A percentile compares a stretch with the other conserved stretches of the same genome.
Conservation (phyloP, 1,140 invertebrate genomes). For the Grapholita molesta region DNA sequence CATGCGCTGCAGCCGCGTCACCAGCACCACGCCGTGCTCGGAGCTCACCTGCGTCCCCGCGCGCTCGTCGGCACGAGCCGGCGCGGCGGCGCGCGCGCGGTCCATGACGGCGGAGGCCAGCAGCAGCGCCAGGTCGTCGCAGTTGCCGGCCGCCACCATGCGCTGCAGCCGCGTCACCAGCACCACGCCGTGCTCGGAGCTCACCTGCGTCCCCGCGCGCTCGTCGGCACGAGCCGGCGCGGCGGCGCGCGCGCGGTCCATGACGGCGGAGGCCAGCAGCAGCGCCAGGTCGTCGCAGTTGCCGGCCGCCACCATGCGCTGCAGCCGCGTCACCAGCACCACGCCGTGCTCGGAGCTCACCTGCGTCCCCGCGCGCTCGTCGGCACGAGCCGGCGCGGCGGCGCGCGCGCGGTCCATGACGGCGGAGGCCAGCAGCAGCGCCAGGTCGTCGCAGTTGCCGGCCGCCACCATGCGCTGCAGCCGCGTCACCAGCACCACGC, state of each 20-base stretch:
- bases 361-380: slow-evolving; percentile 49
- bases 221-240: too few species aligned
- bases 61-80: slow-evolving; percentile 38
- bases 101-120: slow-evolving; percentile 55
- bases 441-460: slow-evolving; percentile 28
- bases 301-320: slow-evolving; percentile 59
- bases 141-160: slow-evolving; percentile 53
- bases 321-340: slow-evolving; percentile 63
- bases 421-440: slow-evolving; percentile 21
- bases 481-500: slow-evolving; percentile 61
- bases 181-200: too few species aligned
- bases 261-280: slow-evolving; percentile 35
- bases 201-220: slow-evolving; percentile 61
- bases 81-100: slow-evolving; percentile 36
- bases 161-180: slow-evolving; percentile 64
- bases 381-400: too few species aligned
- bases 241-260: slow-evolving; percentile 42
- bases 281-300: slow-evolving; percentile 32
- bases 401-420: slow-evolving; percentile 49
- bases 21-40: slow-evolving; percentile 54
- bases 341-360: too few species aligned
- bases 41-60: too few species aligned
- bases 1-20: slow-evolving; percentile 64
- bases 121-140: slow-evolving; percentile 56
- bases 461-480: slow-evolving; percentile 41